phyloP scores from a whole-genome alignment of 2,888 invertebrate species.

The Leptopilina myrica region DNA sequence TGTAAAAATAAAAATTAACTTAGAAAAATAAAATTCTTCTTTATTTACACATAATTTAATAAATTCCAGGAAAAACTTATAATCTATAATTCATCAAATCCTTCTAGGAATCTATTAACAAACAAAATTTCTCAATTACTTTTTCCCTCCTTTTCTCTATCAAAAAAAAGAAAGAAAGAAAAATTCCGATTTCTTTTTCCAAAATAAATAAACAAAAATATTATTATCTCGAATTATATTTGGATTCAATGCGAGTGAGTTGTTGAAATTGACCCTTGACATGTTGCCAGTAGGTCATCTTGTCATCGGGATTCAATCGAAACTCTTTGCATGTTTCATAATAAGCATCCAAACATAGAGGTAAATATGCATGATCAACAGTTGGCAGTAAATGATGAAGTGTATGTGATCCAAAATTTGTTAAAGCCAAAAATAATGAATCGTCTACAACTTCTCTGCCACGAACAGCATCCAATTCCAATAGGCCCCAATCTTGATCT shows the following conservation, averaged over 20 bases:
- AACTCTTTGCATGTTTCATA: slow-evolving; percentile 83
- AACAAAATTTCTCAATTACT: too few species aligned
- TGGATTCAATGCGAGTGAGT: slow-evolving; percentile 77
- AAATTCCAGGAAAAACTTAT: too few species aligned
- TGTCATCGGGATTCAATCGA: slow-evolving; percentile 75
- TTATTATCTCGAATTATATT: slow-evolving; percentile 53
- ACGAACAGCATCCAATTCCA: slow-evolving; percentile 85
- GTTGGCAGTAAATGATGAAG: slow-evolving; percentile 90
- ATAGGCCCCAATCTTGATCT: slow-evolving; percentile 86
- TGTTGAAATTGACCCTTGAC: slow-evolving; percentile 84
- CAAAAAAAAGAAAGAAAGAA: too few species aligned
- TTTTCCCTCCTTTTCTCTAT: too few species aligned
- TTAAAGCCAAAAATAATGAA: slow-evolving; percentile 82
- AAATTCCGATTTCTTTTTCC: not conserved
- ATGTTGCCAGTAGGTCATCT: slow-evolving; percentile 79
- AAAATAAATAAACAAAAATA: not conserved
- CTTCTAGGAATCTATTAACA: too few species aligned
- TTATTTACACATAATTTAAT: too few species aligned
- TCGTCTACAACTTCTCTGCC: slow-evolving; percentile 84
- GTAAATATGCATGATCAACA: slow-evolving; percentile 85
- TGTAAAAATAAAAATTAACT: too few species aligned
- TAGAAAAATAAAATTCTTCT: too few species aligned
- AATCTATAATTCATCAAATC: too few species aligned
- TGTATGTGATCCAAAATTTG: slow-evolving; percentile 87
- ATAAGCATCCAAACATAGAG: slow-evolving; percentile 82